Conservation (phyloP, 2,113 vertebrate species). For the Corythaeola cristata region DNA sequence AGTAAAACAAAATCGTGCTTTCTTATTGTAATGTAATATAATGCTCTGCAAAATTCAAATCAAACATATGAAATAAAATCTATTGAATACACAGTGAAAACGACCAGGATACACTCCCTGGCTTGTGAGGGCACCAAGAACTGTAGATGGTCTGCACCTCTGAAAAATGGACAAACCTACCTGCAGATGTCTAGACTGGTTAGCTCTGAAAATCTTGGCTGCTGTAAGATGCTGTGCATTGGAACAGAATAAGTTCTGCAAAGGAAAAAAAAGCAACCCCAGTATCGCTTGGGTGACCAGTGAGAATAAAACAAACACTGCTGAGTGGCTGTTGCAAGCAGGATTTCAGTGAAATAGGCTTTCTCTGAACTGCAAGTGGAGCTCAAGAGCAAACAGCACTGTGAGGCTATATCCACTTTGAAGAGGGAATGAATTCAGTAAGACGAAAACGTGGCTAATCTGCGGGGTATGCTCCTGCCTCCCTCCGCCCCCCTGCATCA, state of each 20-base stretch:
- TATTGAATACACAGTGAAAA: fast-evolving
- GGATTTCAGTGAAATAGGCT: neutral
- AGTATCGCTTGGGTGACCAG: neutral
- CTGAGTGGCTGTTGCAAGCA: neutral
- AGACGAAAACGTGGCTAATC: neutral
- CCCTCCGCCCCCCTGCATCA: neutral
- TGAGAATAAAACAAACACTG: neutral
- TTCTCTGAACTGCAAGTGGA: neutral
- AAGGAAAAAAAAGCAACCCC: neutral
- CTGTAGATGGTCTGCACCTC: neutral
- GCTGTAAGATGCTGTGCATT: neutral
- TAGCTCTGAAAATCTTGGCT: neutral
- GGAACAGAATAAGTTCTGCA: neutral
- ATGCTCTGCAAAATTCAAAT: neutral
- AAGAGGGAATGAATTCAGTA: neutral
- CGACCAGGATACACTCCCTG: neutral
- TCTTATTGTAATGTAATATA: neutral
- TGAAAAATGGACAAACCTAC: neutral
- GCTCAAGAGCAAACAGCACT: neutral
- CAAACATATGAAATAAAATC: neutral
- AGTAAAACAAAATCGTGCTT: neutral
- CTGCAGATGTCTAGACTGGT: neutral
- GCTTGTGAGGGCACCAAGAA: neutral
- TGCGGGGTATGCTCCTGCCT: neutral
- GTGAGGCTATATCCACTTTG: neutral